A percentile compares a stretch with the other conserved stretches of the same genome.
phyloP scores from a whole-genome alignment of 2,888 invertebrate genomes.

The Lapara coniferarum region DNA sequence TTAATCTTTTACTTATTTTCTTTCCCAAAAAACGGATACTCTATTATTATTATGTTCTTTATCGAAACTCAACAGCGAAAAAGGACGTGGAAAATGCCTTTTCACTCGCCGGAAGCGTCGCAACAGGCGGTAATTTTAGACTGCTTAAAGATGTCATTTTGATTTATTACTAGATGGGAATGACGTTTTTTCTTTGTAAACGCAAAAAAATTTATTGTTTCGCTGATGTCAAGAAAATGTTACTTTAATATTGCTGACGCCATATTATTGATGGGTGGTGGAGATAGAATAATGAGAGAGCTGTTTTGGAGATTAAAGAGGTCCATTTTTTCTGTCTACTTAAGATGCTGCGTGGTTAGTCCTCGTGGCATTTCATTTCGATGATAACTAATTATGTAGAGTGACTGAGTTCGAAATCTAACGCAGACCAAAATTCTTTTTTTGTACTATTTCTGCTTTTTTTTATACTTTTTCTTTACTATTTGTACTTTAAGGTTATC shows the following conservation, averaged over 20 bases:
- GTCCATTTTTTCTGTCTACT: neutral
- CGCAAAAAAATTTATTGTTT: conserved; percentile 16
- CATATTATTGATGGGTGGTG: neutral
- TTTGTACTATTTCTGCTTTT: too few relatives aligned
- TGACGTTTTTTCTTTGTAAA: conserved; percentile 28
- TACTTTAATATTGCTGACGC: conserved; percentile 3
- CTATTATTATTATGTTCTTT: conserved; percentile 22
- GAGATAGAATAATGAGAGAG: neutral
- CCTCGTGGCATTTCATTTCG: too few relatives aligned
- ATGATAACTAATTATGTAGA: too few relatives aligned
- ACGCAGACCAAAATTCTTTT: too few relatives aligned
- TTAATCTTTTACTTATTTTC: conserved; percentile 20
- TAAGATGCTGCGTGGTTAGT: too few relatives aligned
- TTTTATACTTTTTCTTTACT: too few relatives aligned
- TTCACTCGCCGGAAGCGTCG: conserved; percentile 27
- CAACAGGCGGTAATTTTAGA: conserved; percentile 28
- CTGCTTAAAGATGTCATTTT: conserved; percentile 38
- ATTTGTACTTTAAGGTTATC: too few relatives aligned
- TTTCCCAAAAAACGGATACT: neutral
- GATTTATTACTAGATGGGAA: conserved; percentile 38
- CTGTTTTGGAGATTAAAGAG: neutral
- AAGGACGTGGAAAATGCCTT: conserved; percentile 26
- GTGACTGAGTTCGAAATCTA: too few relatives aligned
- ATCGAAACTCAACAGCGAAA: conserved; percentile 24
- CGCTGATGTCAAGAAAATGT: conserved; percentile 5